A percentile compares a stretch with the other conserved stretches of the same genome.
These are phyloP conservation scores for Catamblyrhynchus diadema DNA, from an alignment of 2,797 vertebrate species.

Conservation along the genomic window DNA sequence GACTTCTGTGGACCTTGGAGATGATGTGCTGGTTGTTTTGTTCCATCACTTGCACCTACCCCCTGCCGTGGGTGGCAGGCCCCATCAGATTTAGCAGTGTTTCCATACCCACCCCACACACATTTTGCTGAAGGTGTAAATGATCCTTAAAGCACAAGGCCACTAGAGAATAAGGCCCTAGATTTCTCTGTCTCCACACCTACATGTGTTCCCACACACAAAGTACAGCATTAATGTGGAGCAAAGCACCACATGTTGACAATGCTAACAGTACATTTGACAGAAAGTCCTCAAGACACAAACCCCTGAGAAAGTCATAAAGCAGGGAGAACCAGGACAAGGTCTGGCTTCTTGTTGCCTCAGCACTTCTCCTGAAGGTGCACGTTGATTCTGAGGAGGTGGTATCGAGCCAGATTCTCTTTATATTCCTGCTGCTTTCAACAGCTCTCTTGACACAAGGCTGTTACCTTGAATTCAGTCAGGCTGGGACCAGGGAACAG, in stretches of 20 bases:
- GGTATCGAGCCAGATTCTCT: neutral
- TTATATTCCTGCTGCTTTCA: neutral
- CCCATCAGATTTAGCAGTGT: constrained; percentile 54
- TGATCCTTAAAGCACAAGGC: constrained; percentile 50
- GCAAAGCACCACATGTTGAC: constrained; percentile 46
- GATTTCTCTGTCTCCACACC: constrained; percentile 61
- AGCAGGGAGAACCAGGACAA: neutral
- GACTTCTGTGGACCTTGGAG: neutral
- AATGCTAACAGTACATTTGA: constrained; percentile 2
- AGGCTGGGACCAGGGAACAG: neutral
- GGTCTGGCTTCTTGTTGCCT: neutral
- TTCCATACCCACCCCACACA: constrained; percentile 27
- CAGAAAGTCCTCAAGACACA: neutral
- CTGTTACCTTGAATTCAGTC: neutral
- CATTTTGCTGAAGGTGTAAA: constrained; percentile 49
- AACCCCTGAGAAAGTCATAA: neutral
- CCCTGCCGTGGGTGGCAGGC: neutral
- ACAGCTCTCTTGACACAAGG: neutral
- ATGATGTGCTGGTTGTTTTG: neutral
- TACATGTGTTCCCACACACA: constrained; percentile 49
- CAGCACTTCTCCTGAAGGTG: neutral
- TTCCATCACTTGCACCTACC: constrained; percentile 30
- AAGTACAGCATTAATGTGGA: constrained; percentile 40
- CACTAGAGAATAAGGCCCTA: constrained; percentile 44
- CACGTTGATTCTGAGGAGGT: neutral